These are phyloP conservation scores for Hemaris fuciformis DNA, from an alignment of 2,888 invertebrate species.

Conservation along the genomic window DNA sequence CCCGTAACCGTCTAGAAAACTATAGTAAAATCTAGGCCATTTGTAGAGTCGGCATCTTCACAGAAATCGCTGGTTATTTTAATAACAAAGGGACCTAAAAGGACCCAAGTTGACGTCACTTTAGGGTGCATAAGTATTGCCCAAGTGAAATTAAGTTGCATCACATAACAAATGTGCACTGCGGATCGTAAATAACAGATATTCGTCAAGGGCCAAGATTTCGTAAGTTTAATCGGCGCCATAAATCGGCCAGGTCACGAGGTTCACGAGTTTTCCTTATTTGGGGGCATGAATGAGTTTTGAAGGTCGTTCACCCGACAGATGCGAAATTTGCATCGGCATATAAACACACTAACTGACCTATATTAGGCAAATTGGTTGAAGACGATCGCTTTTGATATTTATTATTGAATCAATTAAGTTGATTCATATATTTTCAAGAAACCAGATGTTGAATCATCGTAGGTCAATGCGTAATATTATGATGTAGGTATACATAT, in stretches of 20 bases:
- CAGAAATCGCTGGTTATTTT: neutral
- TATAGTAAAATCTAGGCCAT: too few species aligned
- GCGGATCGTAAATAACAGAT: slow-evolving; percentile 1
- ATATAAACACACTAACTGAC: neutral
- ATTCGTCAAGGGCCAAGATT: slow-evolving; percentile 7
- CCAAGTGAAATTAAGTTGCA: neutral
- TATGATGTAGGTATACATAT: neutral
- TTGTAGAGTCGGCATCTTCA: neutral
- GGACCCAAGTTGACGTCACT: neutral
- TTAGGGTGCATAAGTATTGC: neutral
- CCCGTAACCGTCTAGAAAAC: too few species aligned
- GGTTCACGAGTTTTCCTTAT: neutral
- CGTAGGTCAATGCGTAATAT: neutral
- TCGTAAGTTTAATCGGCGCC: neutral
- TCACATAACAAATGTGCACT: neutral
- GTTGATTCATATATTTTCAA: neutral
- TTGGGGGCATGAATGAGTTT: neutral
- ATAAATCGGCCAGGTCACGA: slow-evolving; percentile 8
- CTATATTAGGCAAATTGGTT: neutral
- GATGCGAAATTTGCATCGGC: neutral
- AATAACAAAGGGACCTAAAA: neutral
- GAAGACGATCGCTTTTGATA: neutral
- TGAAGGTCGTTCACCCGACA: slow-evolving; percentile 2
- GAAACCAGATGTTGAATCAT: neutral
- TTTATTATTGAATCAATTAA: neutral